phyloP scores from a whole-genome alignment of 2,797 vertebrate species.

The Strix occidentalis region DNA sequence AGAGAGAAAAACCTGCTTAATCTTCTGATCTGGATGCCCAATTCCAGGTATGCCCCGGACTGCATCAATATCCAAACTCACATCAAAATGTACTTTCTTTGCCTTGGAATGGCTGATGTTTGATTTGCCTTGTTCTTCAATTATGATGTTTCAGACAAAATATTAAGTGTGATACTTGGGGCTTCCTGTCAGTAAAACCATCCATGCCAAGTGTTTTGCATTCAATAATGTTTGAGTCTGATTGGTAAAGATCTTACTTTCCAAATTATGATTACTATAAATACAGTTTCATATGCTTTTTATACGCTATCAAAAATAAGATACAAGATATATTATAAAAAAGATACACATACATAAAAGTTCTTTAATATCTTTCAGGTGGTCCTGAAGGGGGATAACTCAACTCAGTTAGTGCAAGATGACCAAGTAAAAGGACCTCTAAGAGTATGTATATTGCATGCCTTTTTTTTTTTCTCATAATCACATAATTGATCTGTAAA shows the following conservation, averaged over 20 bases:
- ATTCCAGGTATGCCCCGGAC: not conserved
- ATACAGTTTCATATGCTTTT: not conserved
- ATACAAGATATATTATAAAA: too few species aligned
- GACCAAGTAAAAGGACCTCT: conserved; percentile 95
- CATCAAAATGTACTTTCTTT: not conserved
- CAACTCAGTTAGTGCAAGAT: conserved; percentile 94
- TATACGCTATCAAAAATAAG: not conserved
- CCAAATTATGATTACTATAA: not conserved
- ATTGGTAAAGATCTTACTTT: not conserved
- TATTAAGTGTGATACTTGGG: not conserved
- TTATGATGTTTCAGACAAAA: not conserved
- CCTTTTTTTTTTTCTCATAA: not conserved
- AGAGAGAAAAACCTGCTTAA: not conserved
- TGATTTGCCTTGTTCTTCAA: not conserved
- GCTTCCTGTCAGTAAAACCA: not conserved
- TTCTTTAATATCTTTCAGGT: conserved; percentile 80
- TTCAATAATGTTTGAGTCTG: not conserved
- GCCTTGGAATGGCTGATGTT: not conserved
- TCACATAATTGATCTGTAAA: not conserved
- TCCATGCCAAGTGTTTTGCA: not conserved
- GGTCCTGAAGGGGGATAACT: conserved; percentile 89
- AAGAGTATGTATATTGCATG: conserved; percentile 82
- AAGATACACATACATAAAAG: not conserved
- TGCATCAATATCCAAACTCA: not conserved
- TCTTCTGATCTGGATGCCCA: not conserved